Conservation (phyloP, 1,140 invertebrate genomes). For the Scylla paramamosain region DNA sequence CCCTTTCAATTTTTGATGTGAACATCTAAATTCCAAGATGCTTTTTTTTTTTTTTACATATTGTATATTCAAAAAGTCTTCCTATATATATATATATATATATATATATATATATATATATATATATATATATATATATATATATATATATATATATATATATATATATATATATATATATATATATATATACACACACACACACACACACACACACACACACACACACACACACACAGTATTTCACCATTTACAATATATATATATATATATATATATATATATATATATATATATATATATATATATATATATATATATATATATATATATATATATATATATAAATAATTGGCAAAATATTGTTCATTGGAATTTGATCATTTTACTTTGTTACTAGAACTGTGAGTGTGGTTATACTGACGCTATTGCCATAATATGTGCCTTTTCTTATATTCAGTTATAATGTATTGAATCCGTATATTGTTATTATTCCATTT, state of each 20-base stretch:
- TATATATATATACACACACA: not conserved
- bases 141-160: not conserved
- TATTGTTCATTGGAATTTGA: not conserved
- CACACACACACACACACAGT: not conserved
- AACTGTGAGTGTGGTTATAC: slow-evolving; percentile 63
- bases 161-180: slow-evolving; percentile 29
- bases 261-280: not conserved
- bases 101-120: slow-evolving; percentile 30
- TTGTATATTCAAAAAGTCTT: not conserved
- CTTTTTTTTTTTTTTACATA: not conserved
- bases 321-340: not conserved
- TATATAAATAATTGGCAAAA: not conserved
- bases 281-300: not conserved
- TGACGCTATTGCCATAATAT: slow-evolving; percentile 75
- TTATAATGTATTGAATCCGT: slow-evolving; percentile 73
- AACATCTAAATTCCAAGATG: not conserved
- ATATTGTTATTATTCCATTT: slow-evolving; percentile 75
- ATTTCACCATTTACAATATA: not conserved
- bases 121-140: slow-evolving; percentile 31
- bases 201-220: not conserved
- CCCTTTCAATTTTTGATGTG: not conserved
- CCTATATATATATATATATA: not conserved
- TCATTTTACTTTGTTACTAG: not conserved
- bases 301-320: not conserved
- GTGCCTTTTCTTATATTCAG: slow-evolving; percentile 72